A percentile compares a stretch with the other conserved stretches of the same genome.
Conservation (phyloP, 2,888 invertebrate species). For the Fissipunctia ypsillon region DNA sequence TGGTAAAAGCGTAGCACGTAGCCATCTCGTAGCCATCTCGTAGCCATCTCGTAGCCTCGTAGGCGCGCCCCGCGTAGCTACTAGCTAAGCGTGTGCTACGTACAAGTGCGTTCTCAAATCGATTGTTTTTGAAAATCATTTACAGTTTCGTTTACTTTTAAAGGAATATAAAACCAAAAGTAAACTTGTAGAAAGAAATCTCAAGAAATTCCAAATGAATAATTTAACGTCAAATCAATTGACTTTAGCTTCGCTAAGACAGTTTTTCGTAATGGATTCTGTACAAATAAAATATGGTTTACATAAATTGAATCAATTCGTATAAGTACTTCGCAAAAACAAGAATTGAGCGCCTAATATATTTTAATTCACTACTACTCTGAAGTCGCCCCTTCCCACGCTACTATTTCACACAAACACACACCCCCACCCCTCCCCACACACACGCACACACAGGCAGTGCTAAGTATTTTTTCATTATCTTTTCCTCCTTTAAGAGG, state of each 20-base stretch:
- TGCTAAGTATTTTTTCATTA: constrained; percentile 61
- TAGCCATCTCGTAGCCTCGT: constrained; percentile 16
- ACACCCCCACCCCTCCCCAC: too few relatives aligned
- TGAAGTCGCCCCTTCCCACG: neutral
- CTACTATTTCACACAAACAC: neutral
- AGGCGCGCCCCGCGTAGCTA: neutral
- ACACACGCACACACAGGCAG: too few relatives aligned
- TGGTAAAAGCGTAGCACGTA: constrained; percentile 37
- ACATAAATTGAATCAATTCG: neutral
- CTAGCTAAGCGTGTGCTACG: constrained; percentile 20
- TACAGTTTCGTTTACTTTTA: neutral
- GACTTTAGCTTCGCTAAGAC: neutral
- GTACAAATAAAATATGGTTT: neutral
- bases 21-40: constrained; percentile 13
- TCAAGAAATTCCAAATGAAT: neutral
- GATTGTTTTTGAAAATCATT: neutral
- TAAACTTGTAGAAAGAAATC: neutral
- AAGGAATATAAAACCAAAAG: neutral
- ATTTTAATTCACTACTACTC: neutral
- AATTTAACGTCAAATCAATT: neutral
- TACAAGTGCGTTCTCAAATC: neutral
- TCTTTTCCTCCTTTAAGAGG: constrained; percentile 54
- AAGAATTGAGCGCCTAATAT: neutral
- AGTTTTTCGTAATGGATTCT: neutral
- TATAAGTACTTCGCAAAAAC: neutral